Conservation (phyloP, 2,888 invertebrate genomes). For the Chrysomela aeneicollis region DNA sequence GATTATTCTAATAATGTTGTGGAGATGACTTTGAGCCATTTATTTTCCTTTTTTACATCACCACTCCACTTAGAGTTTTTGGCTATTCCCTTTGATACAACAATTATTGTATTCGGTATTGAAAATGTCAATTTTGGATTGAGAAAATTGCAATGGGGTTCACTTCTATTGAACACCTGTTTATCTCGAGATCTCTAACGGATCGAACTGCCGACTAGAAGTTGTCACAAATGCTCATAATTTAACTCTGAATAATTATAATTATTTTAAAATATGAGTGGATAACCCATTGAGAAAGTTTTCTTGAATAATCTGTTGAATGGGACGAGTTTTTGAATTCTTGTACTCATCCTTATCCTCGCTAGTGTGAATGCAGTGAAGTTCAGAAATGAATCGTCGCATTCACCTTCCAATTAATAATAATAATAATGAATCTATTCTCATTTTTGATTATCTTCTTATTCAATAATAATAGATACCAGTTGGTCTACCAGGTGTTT, state of each 20-base stretch:
- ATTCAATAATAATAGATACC: no score
- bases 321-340: not conserved
- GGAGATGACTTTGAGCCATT: no score
- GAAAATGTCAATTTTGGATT: no score
- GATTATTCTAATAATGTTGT: no score
- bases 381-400: not conserved
- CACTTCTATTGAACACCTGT: not conserved
- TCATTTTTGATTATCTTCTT: no score
- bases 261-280: conserved; percentile 7
- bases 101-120: no score
- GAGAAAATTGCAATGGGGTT: no score
- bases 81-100: no score
- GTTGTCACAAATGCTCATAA: conserved; percentile 11
- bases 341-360: not conserved
- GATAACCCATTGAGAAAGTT: conserved; percentile 19
- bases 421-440: no score
- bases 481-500: not conserved
- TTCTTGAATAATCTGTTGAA: not conserved
- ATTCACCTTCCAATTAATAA: no score
- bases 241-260: conserved; percentile 16
- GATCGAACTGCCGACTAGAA: conserved; percentile 14
- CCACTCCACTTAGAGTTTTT: no score
- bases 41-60: no score
- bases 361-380: not conserved
- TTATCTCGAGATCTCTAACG: conserved; percentile 13